Percentiles rank a stretch among this genome's conserved stretches.
phyloP scores from a whole-genome alignment of 2,113 vertebrate genomes.

The Anser brachyrhynchus region DNA sequence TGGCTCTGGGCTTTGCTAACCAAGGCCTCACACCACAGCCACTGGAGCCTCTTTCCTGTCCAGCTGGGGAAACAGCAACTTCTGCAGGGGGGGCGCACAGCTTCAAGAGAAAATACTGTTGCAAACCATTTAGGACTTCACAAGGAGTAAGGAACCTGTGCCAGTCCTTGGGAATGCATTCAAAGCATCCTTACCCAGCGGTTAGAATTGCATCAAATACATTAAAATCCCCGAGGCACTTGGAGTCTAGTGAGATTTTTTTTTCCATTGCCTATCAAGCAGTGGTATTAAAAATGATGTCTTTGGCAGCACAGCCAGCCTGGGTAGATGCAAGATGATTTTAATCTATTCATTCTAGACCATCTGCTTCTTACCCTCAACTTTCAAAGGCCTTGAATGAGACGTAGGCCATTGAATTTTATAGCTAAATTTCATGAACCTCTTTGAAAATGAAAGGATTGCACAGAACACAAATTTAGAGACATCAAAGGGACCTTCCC shows the following conservation, averaged over 20 bases:
- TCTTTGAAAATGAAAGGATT: constrained; percentile 63
- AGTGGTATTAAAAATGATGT: not conserved
- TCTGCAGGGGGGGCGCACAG: not conserved
- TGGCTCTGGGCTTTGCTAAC: constrained; percentile 10
- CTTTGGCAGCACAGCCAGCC: constrained; percentile 24
- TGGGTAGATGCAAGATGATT: not conserved
- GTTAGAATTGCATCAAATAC: not conserved
- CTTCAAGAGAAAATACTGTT: not conserved
- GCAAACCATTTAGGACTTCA: constrained; percentile 23
- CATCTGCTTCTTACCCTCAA: constrained; percentile 33
- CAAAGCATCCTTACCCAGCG: constrained; percentile 26
- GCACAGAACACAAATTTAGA: constrained; percentile 29
- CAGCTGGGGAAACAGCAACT: not conserved
- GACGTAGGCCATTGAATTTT: constrained; percentile 42
- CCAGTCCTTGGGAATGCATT: not conserved
- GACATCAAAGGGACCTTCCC: constrained; percentile 64
- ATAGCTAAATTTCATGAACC: constrained; percentile 47
- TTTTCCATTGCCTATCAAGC: constrained; percentile 35
- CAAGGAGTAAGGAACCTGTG: not conserved
- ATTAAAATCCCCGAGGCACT: constrained; percentile 9
- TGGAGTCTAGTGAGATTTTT: not conserved
- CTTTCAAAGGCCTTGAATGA: constrained; percentile 52
- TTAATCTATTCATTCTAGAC: constrained; percentile 37
- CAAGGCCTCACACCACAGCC: not conserved
- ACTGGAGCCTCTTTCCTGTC: not conserved